Evolutionary conservation across 2,797 vertebrate species (phyloP), one percentile per base, ranked within the genome.

Genomic region (Ptychadena robeensis): DNA sequence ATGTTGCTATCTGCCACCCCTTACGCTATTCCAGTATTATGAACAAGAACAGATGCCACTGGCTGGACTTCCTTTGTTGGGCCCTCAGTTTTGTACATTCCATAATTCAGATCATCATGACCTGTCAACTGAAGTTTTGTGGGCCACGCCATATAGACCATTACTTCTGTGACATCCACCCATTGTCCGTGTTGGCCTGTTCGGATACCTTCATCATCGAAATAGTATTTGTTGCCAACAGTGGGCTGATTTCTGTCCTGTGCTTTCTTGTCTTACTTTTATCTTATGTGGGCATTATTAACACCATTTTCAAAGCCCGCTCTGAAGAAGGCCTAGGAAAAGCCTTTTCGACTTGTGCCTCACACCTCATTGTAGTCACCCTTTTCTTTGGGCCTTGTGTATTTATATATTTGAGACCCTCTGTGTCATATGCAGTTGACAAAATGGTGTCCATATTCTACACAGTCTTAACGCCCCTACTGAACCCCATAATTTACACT

Each of bases 161-260:
- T 78, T 91, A 89, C 79, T 91, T 91, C 71, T 91, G 91, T 15
- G 91, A 91, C 15, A 88, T 90, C 11, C 89, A 82, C 1, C 34
- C 89, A 7, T 87, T 91, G 61, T 89, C 90, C 64, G 90, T 86
- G 59, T 76, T 91, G 83, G 89, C 90, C 18, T 91, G 90, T 53
- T 76, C 87, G 0, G 87, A 91, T 0, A 86, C 87, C 0, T 86
- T 89, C 35, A 82, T 89, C 37, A 90, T 89, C 0, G 87, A 88
- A 15, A 65, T 90, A 66, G 81, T 91, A n/a, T 87, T 90, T 0
- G 87, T 90, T 10, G 89, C 87, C 2, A 91, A 86, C 48, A 86
- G 87, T 0, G 80, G 87, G 1, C 73, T 87, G 77, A 76, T 89
- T 6, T 0, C 83, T 2, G 44, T 90, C 69, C 88, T 14, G 0